Evolutionary conservation across 2,797 vertebrate species (phyloP), one percentile per base, ranked within the genome.

Genomic region (Melanotaenia pygmaea): DNA sequence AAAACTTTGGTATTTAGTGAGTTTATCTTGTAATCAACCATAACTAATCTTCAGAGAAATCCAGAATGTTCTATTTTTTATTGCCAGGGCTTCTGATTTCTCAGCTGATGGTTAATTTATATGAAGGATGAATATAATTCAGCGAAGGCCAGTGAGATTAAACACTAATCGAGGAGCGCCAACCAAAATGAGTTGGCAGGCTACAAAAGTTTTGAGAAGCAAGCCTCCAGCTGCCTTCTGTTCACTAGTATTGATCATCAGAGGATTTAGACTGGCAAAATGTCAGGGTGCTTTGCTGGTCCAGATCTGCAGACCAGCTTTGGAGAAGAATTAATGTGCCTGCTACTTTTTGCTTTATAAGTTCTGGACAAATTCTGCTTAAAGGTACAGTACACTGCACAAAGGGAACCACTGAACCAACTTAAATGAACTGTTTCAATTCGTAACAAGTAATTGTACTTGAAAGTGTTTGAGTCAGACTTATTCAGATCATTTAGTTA

Each of bases 191-290:
- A 85, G 74, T 30, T 90, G 90, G 90, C 86, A 80, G 47, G 2
- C 69, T 30, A 38, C 59, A 54, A 63, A 82, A 69, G 76, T 85
- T 79, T 74, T 40, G 72, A 68, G 70, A 64, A 63, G 77, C 59
- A 4, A 79, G 63, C 57, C 59, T 84, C 70, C 69, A 62, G 79
- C 77, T 82, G 80, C 87, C 89, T 90, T 86, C 87, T 92, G 89
- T 76, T 84, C 63, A 30, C 75, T 10, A 56, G 82, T 73, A 88
- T 86, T 88, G 88, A 89, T 92, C 87, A 90, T 83, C 62, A 70
- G 73, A 82, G 47, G 78, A 67, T 74, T 81, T 76, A 61, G 83
- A 85, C 87, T 87, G 89, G 88, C 83, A 86, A 81, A 72, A 80
- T 62, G 65, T 64, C 75, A 74, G 20, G 70, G 50, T 54, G 67